Evolutionary conservation across 1,140 invertebrate species (phyloP).

Genomic region (Adoxophyes honmai): DNA sequence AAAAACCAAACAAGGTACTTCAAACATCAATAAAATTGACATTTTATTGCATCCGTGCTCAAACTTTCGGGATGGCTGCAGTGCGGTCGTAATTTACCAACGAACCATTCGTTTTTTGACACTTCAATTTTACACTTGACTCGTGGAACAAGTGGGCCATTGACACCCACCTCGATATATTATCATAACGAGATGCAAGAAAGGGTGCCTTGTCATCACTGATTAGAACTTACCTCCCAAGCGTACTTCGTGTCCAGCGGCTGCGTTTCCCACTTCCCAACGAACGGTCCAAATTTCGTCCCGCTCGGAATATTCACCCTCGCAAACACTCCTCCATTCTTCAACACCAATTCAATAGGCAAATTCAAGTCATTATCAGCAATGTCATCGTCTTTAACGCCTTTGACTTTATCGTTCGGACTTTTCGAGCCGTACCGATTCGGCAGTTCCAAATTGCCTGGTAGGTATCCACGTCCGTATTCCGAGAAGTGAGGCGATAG

Average conservation of each 20-base stretch:
- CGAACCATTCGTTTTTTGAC: slow-evolving; percentile 43
- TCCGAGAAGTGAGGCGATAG: slow-evolving; percentile 48
- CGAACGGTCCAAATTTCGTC: slow-evolving; percentile 83
- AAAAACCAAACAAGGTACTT: slow-evolving; percentile 38
- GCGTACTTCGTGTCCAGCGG: slow-evolving; percentile 81
- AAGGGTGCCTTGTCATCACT: slow-evolving; percentile 35
- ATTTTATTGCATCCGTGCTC: slow-evolving; percentile 58
- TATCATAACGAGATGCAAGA: slow-evolving; percentile 21
- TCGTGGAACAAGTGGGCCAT: slow-evolving; percentile 45
- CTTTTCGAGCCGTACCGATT: slow-evolving; percentile 44
- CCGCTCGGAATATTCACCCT: slow-evolving; percentile 77
- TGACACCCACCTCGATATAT: slow-evolving; percentile 26
- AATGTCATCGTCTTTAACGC: slow-evolving; percentile 40
- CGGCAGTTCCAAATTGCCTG: slow-evolving; percentile 45
- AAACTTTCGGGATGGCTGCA: slow-evolving; percentile 29
- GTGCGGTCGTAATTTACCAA: slow-evolving; percentile 56
- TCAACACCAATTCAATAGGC: slow-evolving; percentile 70
- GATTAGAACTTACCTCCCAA: slow-evolving; percentile 82
- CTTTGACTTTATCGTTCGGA: slow-evolving; percentile 48
- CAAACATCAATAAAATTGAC: slow-evolving; percentile 59
- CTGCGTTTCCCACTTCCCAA: slow-evolving; percentile 81
- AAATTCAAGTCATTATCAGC: slow-evolving; percentile 43
- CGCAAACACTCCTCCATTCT: slow-evolving; percentile 77
- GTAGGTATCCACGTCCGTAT: slow-evolving; percentile 44
- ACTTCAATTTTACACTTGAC: slow-evolving; percentile 48